A percentile compares a stretch with the other conserved stretches of the same genome.
These are phyloP conservation scores for Notarius quadriscutis DNA, from an alignment of 2,113 vertebrate species.

Conservation along the genomic window DNA sequence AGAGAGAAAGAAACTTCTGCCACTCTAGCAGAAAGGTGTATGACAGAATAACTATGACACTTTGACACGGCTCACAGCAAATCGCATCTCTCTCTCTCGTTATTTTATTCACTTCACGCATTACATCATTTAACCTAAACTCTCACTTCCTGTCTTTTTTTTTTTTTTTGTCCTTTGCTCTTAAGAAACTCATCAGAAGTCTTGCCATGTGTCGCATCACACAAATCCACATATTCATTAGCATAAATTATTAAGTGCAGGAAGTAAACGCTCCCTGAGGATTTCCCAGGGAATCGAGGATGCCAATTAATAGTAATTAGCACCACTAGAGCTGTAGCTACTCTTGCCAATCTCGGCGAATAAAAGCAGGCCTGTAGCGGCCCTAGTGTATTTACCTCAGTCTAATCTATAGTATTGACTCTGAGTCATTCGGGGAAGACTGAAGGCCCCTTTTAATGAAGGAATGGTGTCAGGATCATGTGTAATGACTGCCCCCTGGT, in stretches of 20 bases:
- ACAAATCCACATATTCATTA: conserved; percentile 8
- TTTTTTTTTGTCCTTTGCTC: neutral
- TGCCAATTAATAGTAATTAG: conserved; percentile 69
- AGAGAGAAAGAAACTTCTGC: conserved; percentile 12
- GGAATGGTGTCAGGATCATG: neutral
- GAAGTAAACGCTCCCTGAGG: conserved; percentile 26
- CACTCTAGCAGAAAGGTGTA: conserved; percentile 1
- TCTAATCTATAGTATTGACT: conserved; percentile 64
- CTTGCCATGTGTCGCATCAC: neutral
- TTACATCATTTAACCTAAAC: neutral
- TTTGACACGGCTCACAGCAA: neutral
- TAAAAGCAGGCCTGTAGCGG: conserved; percentile 59
- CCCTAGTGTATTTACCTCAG: conserved; percentile 56
- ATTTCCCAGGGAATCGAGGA: conserved; percentile 52
- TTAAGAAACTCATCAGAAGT: neutral
- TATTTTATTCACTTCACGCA: neutral
- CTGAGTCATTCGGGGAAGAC: conserved; percentile 3
- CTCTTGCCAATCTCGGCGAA: conserved; percentile 60
- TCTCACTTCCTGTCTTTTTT: neutral
- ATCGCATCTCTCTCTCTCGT: neutral
- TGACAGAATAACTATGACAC: neutral
- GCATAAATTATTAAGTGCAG: conserved; percentile 25
- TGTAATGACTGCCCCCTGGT: conserved; percentile 67
- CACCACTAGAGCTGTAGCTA: conserved; percentile 60
- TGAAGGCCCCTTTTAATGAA: neutral